A percentile compares a stretch with the other conserved stretches of the same genome.
Conservation (phyloP, 2,888 invertebrate genomes). For the Plutella xylostella region DNA sequence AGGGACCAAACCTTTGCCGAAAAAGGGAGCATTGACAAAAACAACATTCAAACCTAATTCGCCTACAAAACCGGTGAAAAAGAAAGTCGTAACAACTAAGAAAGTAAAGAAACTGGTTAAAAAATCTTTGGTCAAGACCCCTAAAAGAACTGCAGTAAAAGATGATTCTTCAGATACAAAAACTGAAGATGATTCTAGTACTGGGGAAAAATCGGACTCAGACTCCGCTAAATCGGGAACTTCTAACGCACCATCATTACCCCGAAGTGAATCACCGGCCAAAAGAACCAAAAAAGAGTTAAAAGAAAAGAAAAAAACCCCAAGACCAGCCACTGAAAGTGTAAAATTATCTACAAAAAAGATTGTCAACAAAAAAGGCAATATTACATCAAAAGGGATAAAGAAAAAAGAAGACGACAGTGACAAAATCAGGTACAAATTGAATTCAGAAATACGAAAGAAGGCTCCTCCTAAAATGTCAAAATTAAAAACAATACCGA, state of each 20-base stretch:
- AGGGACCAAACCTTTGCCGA: conserved; percentile 54
- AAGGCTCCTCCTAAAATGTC: conserved; percentile 33
- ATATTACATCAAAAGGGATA: conserved; percentile 16
- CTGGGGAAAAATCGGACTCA: conserved; percentile 32
- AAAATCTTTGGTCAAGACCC: conserved; percentile 40
- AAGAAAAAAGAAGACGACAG: conserved; percentile 24
- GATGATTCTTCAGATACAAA: conserved; percentile 32
- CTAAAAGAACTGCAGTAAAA: conserved; percentile 20
- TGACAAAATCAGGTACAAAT: conserved; percentile 53
- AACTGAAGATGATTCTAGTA: conserved; percentile 29
- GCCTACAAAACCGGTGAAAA: conserved; percentile 36
- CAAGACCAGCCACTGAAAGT: conserved; percentile 29
- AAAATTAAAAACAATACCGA: conserved; percentile 39
- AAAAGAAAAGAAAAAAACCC: conserved; percentile 49
- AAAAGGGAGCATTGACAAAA: conserved; percentile 54
- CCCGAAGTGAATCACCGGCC: conserved; percentile 36
- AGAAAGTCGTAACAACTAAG: conserved; percentile 40
- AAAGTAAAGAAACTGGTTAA: conserved; percentile 41
- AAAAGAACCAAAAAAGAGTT: conserved; percentile 47
- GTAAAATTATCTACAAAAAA: not conserved
- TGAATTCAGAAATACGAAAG: conserved; percentile 42
- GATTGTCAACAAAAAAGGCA: conserved; percentile 14
- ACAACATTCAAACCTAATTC: conserved; percentile 39
- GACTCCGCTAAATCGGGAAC: conserved; percentile 34
- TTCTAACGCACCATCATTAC: conserved; percentile 29